Base-by-base conservation (phyloP, 2,797 vertebrate species). In the Hoplostethus mediterraneus region DNA sequence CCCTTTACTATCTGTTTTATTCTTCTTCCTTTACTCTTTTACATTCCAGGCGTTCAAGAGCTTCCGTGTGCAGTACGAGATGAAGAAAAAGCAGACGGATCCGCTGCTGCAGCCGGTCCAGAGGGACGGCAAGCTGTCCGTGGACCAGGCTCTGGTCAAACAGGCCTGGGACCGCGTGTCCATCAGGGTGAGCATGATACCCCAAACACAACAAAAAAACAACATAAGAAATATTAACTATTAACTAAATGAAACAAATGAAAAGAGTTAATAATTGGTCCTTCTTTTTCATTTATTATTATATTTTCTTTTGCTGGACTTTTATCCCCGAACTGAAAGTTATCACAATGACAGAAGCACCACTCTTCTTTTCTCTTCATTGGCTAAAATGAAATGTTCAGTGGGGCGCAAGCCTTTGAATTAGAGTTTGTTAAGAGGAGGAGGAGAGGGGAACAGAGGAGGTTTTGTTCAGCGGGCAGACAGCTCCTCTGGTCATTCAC, bases 121-220 rank as follows among this genome's bases (percentile, higher is more conserved):
- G 54, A 96, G 95, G 87, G 97, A 99, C 1, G 96, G 97, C 1
- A 99, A 99, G 87, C 92, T 99, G 63, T 97, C 97, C 0, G 96
- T 97, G 84, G 98, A 99, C 82, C 98, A 99, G 90, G 97, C 97
- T 0, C 86, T 99, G 79, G 94, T 99, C 75, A 98, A 98, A 73
- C 98, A 99, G 87, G 94, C 96, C 2, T 99, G 97, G 97, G 98
- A 99, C 9, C 95, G 96, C 64, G 93, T 97, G 79, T 94, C 96
- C 77, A 94, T 95, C 73, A 94, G 97, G 93, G 98, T 99, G 92
- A 88, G 93, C 65, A 31, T n/a, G 16, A 51, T 13, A n/a, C n/a
- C n/a, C n/a, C n/a, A n/a, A n/a, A n/a, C n/a, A n/a, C n/a, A n/a
- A 21, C 21, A 21, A 21, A 21, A 21, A 21, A 21, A 21, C 21